These are phyloP conservation scores for Halcyon chelicuti DNA, from an alignment of 2,797 vertebrate species.

Conservation along the genomic window DNA sequence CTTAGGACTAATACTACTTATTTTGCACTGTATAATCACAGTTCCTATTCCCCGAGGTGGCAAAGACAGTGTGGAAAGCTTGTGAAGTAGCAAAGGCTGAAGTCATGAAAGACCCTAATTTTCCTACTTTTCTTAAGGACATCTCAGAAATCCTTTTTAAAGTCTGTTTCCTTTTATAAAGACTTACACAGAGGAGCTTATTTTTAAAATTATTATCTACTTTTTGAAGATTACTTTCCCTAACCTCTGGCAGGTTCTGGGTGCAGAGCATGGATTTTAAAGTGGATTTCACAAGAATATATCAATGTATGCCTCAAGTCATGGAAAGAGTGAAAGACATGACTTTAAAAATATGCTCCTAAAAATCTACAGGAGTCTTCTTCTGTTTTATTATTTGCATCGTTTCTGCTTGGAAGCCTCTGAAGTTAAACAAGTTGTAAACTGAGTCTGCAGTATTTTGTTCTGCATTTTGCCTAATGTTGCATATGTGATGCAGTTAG, in stretches of 20 bases:
- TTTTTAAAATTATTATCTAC: not conserved
- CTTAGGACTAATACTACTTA: not conserved
- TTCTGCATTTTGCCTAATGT: not conserved
- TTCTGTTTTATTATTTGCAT: not conserved
- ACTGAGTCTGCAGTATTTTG: not conserved
- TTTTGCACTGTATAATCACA: not conserved
- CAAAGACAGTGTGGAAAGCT: conserved; percentile 11
- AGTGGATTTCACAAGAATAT: not conserved
- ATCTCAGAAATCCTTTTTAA: not conserved
- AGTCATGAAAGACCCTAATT: conserved; percentile 22
- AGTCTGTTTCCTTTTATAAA: conserved; percentile 10
- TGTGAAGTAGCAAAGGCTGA: conserved; percentile 15
- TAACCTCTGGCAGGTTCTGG: conserved; percentile 5
- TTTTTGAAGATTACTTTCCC: conserved; percentile 41
- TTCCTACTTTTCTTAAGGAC: not conserved
- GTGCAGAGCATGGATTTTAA: not conserved
- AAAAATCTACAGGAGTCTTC: not conserved
- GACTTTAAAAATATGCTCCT: not conserved
- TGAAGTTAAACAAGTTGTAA: not conserved
- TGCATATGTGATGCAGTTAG: conserved; percentile 8
- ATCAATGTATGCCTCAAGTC: not conserved
- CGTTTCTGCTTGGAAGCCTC: conserved; percentile 19
- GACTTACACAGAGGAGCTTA: not conserved
- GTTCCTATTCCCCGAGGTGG: not conserved
- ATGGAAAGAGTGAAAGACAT: not conserved